These are phyloP conservation scores for Hirtodrosophila trivittata DNA, from an alignment of 2,888 invertebrate genomes.

Conservation along the genomic window DNA sequence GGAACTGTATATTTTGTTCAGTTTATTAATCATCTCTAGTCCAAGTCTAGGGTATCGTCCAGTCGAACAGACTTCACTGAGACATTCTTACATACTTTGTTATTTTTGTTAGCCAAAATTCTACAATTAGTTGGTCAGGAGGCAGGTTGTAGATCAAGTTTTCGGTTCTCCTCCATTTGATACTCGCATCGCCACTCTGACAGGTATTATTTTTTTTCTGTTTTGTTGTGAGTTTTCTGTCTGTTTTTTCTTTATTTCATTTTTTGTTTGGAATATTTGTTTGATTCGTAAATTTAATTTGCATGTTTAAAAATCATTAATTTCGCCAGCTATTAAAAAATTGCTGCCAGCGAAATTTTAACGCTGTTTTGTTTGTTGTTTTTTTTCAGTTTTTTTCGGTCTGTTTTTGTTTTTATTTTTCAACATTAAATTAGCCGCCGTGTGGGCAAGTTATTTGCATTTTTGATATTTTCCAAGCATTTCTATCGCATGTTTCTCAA, in stretches of 20 bases:
- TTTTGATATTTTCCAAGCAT: slow-evolving; percentile 36
- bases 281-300: slow-evolving; percentile 54
- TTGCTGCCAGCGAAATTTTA: slow-evolving; percentile 50
- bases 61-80: too few relatives aligned
- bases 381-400: slow-evolving; percentile 6
- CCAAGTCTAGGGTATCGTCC: too few relatives aligned
- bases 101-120: slow-evolving; percentile 34
- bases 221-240: slow-evolving; percentile 15
- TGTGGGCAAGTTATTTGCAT: slow-evolving; percentile 54
- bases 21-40: too few relatives aligned
- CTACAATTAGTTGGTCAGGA: slow-evolving; percentile 53
- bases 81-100: not conserved
- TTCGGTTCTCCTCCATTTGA: slow-evolving; percentile 26
- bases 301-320: slow-evolving; percentile 66
- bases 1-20: too few relatives aligned
- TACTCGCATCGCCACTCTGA: slow-evolving; percentile 9
- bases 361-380: slow-evolving; percentile 38
- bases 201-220: slow-evolving; percentile 16
- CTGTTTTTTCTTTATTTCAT: slow-evolving; percentile 12
- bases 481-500: slow-evolving; percentile 40
- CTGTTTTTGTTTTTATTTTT: slow-evolving; percentile 8
- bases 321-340: slow-evolving; percentile 53
- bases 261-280: slow-evolving; percentile 30
- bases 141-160: slow-evolving; percentile 53
- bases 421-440: slow-evolving; percentile 42